Base-by-base conservation (phyloP, 1,140 invertebrate genomes). In the Anoplophora glabripennis region DNA sequence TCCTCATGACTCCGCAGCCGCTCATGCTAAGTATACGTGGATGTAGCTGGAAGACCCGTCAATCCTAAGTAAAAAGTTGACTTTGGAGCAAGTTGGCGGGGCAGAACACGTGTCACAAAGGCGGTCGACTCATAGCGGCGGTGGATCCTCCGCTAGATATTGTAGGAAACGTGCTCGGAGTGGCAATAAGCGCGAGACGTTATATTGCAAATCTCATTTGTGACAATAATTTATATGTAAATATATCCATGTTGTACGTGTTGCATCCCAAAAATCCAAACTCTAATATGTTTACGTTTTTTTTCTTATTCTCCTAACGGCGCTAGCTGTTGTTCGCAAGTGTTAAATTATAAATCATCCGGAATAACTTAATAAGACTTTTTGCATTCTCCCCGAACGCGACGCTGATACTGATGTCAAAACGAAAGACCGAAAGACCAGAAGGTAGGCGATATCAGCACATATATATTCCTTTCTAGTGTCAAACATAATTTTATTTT, bases 211-310 rank as follows among this genome's bases (percentile, higher is more conserved):
- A 72, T 72, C 69, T 72, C 69, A 72, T 72, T 72, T 72, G 70
- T 65, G 71, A 70, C 69, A 72, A 72, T 72, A 72, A 72, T 72
- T 72, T 72, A 72, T 71, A 72, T 72, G 71, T 72, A 72, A 72
- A 72, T 72, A 72, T 68, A 71, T 70, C 69, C 67, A 49, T 46
- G 59, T 59, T 56, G 64, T 67, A 66, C 65, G 67, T 67, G 69
- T 64, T 70, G 67, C 64, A 69, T 69, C 66, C 47, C 53, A 67
- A 68, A 69, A 69, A 58, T 68, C 67, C 59, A 59, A 61, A 65
- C 63, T 64, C 51, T 53, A 65, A 65, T 56, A 58, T 61, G 45
- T 59, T 47, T 54, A 56, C 17, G 44, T 48, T 54, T 52, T 48
- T 59, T 42, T 53, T 28, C 21, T 28, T 28, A 28, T 28, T 28